phyloP scores from a whole-genome alignment of 2,888 invertebrate genomes.

The Dasypolia templi region DNA sequence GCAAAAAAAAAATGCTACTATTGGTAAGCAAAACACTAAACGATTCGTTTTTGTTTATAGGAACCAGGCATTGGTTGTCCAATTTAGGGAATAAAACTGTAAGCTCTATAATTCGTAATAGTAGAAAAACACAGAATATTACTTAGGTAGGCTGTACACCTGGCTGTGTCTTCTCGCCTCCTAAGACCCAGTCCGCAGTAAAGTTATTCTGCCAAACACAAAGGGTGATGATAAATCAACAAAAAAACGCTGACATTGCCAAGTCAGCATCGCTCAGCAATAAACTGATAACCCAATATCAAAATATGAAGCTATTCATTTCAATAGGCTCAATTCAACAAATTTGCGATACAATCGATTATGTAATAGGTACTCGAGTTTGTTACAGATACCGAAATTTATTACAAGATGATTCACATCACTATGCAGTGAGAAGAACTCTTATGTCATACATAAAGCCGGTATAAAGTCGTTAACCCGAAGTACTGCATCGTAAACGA shows the following conservation, averaged over 20 bases:
- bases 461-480: constrained; percentile 59
- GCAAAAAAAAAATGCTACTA: too few relatives aligned
- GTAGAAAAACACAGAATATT: neutral
- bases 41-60: too few relatives aligned
- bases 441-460: constrained; percentile 55
- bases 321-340: neutral
- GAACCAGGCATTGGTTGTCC: too few relatives aligned
- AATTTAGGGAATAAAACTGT: neutral
- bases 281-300: neutral
- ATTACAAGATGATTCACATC: constrained; percentile 44
- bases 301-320: constrained; percentile 6
- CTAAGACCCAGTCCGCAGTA: neutral
- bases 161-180: neutral
- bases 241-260: neutral
- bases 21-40: too few relatives aligned
- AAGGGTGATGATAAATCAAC: neutral
- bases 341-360: neutral
- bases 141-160: too few relatives aligned
- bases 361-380: neutral
- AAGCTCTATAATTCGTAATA: neutral
- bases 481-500: constrained; percentile 31
- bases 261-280: constrained; percentile 1
- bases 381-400: constrained; percentile 7
- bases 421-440: constrained; percentile 28
- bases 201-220: neutral